Conservation (phyloP, 2,797 vertebrate genomes). For the Tolypeutes matacus region DNA sequence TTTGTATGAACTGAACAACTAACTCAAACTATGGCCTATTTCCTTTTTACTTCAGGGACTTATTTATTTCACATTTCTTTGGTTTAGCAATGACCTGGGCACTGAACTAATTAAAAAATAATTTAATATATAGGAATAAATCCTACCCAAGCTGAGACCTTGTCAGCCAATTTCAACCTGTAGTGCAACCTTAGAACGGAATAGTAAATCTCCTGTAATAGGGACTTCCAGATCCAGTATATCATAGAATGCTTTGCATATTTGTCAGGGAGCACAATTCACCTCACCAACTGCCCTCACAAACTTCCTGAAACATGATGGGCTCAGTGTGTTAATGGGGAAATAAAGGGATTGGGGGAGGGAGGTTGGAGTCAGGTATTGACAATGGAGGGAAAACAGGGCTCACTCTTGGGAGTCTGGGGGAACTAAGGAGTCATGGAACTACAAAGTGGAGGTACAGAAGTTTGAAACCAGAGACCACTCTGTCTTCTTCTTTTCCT, state of each 20-base stretch:
- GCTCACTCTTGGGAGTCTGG: neutral
- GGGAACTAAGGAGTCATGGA: neutral
- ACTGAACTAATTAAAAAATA: slow-evolving; percentile 85
- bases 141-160: slow-evolving; percentile 75
- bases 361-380: neutral
- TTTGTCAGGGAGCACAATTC: slow-evolving; percentile 67
- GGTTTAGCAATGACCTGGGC: slow-evolving; percentile 74
- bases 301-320: slow-evolving; percentile 63
- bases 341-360: neutral
- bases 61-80: slow-evolving; percentile 75
- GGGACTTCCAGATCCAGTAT: slow-evolving; percentile 70
- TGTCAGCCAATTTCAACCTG: slow-evolving; percentile 81
- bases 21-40: slow-evolving; percentile 9
- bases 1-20: slow-evolving; percentile 43
- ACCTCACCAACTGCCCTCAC: slow-evolving; percentile 53
- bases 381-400: neutral
- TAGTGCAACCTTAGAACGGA: slow-evolving; percentile 71
- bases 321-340: neutral
- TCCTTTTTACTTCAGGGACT: slow-evolving; percentile 49
- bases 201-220: slow-evolving; percentile 79
- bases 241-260: slow-evolving; percentile 66
- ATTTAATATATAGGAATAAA: slow-evolving; percentile 83
- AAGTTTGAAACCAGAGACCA: neutral
- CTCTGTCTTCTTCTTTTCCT: neutral
- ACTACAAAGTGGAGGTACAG: neutral